These are phyloP conservation scores for Sarcophaga bullata DNA, from an alignment of 1,140 invertebrate genomes.

Conservation along the genomic window DNA sequence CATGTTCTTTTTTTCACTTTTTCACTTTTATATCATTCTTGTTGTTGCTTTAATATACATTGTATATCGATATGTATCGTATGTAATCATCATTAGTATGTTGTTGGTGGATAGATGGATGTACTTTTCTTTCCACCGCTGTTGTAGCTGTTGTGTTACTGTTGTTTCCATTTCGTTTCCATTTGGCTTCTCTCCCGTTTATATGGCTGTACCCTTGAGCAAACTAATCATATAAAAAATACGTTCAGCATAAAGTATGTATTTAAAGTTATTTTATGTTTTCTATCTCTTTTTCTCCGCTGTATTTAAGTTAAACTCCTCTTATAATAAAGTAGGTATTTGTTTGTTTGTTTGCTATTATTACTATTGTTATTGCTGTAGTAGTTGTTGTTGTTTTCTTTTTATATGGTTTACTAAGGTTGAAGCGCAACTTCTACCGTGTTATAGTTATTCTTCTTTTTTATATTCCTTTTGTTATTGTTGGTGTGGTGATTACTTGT, in stretches of 20 bases:
- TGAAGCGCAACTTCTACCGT: not conserved
- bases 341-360: too few relatives aligned
- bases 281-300: too few relatives aligned
- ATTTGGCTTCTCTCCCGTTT: conserved; percentile 2
- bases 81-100: not conserved
- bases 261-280: too few relatives aligned
- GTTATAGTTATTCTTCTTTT: not conserved
- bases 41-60: not conserved
- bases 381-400: not conserved
- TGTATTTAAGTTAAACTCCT: too few relatives aligned
- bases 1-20: not conserved
- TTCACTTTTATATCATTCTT: too few relatives aligned
- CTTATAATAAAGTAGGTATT: too few relatives aligned
- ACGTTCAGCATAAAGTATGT: too few relatives aligned
- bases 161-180: not conserved
- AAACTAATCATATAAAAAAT: too few relatives aligned
- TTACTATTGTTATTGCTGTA: too few relatives aligned
- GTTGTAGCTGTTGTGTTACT: too few relatives aligned
- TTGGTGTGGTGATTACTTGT: conserved; percentile 9
- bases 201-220: not conserved
- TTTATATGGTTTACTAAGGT: conserved; percentile 9
- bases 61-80: not conserved
- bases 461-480: not conserved
- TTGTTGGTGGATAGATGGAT: conserved; percentile 10
- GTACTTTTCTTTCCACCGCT: not conserved